Evolutionary conservation across 2,113 vertebrate genomes (phyloP).

Genomic region (Chloebia gouldiae): DNA sequence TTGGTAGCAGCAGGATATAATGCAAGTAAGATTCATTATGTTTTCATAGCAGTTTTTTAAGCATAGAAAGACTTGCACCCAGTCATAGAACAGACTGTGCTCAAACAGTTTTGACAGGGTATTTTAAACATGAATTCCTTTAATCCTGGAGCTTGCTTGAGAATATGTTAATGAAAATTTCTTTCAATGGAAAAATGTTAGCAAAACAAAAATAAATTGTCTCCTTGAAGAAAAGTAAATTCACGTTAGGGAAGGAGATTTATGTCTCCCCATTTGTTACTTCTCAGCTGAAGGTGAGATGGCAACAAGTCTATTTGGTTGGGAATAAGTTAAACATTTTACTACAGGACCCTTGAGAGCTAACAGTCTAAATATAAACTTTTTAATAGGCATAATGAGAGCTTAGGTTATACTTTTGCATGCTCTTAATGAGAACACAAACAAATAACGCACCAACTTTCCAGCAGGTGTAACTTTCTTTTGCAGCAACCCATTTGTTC

Average conservation of each 20-base stretch:
- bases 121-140: neutral
- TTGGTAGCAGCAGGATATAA: neutral
- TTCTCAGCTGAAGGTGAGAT: neutral
- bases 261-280: neutral
- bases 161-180: neutral
- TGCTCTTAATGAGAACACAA: neutral
- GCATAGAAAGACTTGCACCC: neutral
- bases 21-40: neutral
- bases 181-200: neutral
- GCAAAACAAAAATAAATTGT: neutral
- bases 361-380: neutral
- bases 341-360: neutral
- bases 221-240: neutral
- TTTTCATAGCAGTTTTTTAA: neutral
- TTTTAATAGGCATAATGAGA: neutral
- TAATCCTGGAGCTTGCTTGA: neutral
- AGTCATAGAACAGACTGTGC: neutral
- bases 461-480: neutral
- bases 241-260: neutral
- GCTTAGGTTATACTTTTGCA: neutral
- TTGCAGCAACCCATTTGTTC: neutral
- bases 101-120: neutral
- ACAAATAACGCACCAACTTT: neutral
- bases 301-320: neutral
- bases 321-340: neutral